These are phyloP conservation scores for Trinorchestia longiramus DNA, from an alignment of 1,140 invertebrate species.

Conservation along the genomic window DNA sequence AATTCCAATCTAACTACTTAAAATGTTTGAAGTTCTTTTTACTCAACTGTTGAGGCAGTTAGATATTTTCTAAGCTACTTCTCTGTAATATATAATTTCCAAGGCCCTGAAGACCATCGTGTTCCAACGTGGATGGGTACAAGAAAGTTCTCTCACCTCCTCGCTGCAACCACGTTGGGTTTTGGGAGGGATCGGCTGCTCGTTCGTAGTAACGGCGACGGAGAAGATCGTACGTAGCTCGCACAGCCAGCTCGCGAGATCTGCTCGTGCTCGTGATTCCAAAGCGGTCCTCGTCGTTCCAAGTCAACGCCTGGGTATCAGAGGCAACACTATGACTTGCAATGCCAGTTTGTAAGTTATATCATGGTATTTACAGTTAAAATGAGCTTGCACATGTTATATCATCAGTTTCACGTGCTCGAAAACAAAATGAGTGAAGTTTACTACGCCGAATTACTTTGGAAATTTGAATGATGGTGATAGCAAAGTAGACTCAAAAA, in stretches of 20 bases:
- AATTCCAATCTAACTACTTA: no score
- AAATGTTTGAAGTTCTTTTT: no score
- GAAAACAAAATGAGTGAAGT: no score
- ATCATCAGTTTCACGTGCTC: no score
- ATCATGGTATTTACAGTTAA: no score
- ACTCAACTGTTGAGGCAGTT: no score
- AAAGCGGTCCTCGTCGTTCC: conserved; percentile 57
- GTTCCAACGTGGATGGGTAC: background rate
- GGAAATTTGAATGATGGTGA: no score
- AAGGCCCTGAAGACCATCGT: background rate
- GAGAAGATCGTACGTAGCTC: conserved; percentile 59
- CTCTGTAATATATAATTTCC: background rate
- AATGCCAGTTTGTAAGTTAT: no score
- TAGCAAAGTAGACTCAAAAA: no score
- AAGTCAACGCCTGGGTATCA: conserved; percentile 56
- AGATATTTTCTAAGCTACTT: background rate
- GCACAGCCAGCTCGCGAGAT: conserved; percentile 57
- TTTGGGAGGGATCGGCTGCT: conserved; percentile 60
- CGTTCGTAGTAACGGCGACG: conserved; percentile 57
- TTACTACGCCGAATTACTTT: no score
- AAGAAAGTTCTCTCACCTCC: background rate
- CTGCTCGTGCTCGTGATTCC: conserved; percentile 55
- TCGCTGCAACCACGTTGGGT: conserved; percentile 53
- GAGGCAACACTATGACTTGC: no score
- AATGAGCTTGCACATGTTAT: no score